Conservation (phyloP, 2,797 vertebrate genomes). For the Sebastolobus alascanus region DNA sequence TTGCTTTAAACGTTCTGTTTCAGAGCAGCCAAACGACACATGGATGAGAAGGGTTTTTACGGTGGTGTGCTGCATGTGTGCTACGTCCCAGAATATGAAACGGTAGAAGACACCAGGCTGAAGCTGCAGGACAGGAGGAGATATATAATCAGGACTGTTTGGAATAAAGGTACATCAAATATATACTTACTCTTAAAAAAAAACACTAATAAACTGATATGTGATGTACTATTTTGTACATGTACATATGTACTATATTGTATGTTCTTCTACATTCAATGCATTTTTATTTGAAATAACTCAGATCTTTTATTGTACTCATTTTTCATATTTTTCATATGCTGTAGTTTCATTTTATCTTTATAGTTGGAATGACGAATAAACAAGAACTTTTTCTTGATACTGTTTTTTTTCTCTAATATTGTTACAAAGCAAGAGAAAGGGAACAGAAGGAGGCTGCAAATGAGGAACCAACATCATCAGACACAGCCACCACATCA, state of each 20-base stretch:
- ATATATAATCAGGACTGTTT: constrained; percentile 87
- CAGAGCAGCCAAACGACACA: constrained; percentile 93
- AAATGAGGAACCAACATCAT: constrained; percentile 18
- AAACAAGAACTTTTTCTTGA: neutral
- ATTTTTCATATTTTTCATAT: accelerated
- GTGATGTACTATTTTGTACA: neutral
- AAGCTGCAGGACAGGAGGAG: constrained; percentile 93
- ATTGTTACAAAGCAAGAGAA: constrained; percentile 69
- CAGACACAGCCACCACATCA: constrained; percentile 34
- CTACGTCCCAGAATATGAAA: constrained; percentile 97
- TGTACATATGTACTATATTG: neutral
- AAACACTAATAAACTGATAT: neutral
- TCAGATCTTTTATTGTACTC: neutral
- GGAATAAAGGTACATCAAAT: constrained; percentile 85
- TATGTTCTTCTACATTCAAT: neutral
- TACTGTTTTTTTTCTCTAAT: neutral
- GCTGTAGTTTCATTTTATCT: neutral
- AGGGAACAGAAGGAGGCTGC: constrained; percentile 41
- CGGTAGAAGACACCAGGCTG: constrained; percentile 93
- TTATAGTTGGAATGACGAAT: neutral
- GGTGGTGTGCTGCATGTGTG: constrained; percentile 96
- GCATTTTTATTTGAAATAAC: neutral
- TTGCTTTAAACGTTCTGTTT: constrained; percentile 17
- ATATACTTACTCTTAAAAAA: neutral
- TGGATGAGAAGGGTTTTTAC: constrained; percentile 96